These are phyloP conservation scores for Catharus fuscescens DNA, from an alignment of 2,113 vertebrate species.

Conservation along the genomic window DNA sequence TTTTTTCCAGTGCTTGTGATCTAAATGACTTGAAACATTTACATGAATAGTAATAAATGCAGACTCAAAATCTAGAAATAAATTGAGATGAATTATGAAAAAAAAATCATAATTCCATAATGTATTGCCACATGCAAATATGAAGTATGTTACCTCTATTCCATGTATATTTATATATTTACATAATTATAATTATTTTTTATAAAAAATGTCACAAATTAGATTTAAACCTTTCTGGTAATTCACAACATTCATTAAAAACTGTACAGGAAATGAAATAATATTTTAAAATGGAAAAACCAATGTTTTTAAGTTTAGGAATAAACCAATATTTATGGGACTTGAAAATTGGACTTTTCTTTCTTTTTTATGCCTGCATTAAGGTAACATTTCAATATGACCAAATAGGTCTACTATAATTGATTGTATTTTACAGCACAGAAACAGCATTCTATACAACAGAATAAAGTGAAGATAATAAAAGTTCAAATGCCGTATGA, in stretches of 20 bases:
- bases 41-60: background rate
- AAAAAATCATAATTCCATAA: background rate
- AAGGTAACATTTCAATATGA: background rate
- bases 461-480: background rate
- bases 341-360: background rate
- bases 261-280: background rate
- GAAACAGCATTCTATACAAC: background rate
- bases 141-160: background rate
- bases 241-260: background rate
- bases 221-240: background rate
- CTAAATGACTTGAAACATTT: background rate
- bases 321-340: background rate
- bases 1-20: background rate
- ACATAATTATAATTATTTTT: background rate
- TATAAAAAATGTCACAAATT: background rate
- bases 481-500: background rate
- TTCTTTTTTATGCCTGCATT: background rate
- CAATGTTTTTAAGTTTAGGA: background rate
- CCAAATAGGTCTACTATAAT: background rate
- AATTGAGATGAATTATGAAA: background rate
- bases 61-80: background rate
- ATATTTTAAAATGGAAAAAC: background rate
- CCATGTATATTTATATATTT: background rate
- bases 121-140: background rate
- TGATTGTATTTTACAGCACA: background rate